These are phyloP conservation scores for Thysanoteuthis rhombus DNA, from an alignment of 2,888 invertebrate species.

Conservation along the genomic window DNA sequence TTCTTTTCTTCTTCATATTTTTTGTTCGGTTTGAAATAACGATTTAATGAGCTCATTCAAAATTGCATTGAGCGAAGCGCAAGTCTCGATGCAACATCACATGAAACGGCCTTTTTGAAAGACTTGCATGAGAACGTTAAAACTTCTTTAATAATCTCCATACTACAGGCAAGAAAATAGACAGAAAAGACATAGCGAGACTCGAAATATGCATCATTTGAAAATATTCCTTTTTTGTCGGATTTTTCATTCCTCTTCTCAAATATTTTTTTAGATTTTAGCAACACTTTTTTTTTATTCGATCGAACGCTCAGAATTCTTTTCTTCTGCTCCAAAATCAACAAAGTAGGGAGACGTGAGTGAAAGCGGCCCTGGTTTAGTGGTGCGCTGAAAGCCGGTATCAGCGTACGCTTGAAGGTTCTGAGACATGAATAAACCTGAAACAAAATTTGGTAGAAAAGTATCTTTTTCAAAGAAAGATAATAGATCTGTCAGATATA, in stretches of 20 bases:
- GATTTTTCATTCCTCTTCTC: neutral
- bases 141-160: neutral
- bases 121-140: neutral
- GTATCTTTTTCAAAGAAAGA: neutral
- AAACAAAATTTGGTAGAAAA: neutral
- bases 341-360: neutral
- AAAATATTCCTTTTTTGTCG: neutral
- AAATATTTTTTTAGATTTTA: neutral
- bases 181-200: neutral
- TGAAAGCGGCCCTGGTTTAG: neutral
- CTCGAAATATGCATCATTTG: neutral
- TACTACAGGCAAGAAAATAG: neutral
- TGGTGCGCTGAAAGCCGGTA: neutral
- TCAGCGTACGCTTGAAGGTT: neutral
- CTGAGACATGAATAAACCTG: neutral
- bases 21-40: neutral
- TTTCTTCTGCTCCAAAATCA: neutral
- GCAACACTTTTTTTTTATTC: neutral
- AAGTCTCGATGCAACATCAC: neutral
- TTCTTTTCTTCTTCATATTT: neutral
- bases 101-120: neutral
- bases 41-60: slow-evolving; percentile 12
- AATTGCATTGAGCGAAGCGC: neutral
- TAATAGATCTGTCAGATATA: neutral
- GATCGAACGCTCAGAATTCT: neutral